Evolutionary conservation across 2,797 vertebrate genomes (phyloP).

Genomic region (Sebastolobus alascanus): DNA sequence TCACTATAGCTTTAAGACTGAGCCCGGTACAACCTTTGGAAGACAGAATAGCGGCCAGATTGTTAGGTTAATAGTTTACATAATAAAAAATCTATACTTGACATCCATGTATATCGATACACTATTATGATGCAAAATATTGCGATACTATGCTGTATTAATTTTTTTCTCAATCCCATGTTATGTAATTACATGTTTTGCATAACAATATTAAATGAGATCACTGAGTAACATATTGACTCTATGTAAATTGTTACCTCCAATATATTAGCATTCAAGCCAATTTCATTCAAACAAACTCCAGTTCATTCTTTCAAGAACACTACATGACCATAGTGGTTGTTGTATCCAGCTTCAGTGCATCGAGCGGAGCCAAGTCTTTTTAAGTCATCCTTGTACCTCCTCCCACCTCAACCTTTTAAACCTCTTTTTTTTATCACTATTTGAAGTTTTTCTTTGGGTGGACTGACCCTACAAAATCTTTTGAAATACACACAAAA

Average conservation of each 20-base stretch:
- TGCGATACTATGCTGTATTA: too few relatives aligned
- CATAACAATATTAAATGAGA: neutral
- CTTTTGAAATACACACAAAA: constrained; percentile 25
- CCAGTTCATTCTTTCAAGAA: constrained; percentile 6
- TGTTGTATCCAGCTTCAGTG: constrained; percentile 14
- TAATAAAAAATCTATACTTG: too few relatives aligned
- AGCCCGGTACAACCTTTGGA: too few relatives aligned
- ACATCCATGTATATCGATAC: too few relatives aligned
- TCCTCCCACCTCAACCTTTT: constrained; percentile 19
- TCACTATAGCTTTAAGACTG: too few relatives aligned
- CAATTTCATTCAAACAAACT: neutral
- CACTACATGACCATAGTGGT: neutral
- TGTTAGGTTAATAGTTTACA: too few relatives aligned
- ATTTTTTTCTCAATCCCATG: neutral
- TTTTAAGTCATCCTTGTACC: constrained; percentile 16
- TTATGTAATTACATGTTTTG: neutral
- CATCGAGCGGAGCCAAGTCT: constrained; percentile 9
- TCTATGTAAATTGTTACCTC: neutral
- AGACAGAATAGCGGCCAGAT: too few relatives aligned
- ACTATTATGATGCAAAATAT: too few relatives aligned
- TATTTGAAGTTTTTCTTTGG: constrained; percentile 9
- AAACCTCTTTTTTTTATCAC: constrained; percentile 18
- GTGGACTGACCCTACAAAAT: constrained; percentile 1
- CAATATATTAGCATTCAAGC: neutral
- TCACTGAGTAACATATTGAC: neutral